Conservation (phyloP, 2,797 vertebrate genomes). For the Oreonectes daqikongensis region DNA sequence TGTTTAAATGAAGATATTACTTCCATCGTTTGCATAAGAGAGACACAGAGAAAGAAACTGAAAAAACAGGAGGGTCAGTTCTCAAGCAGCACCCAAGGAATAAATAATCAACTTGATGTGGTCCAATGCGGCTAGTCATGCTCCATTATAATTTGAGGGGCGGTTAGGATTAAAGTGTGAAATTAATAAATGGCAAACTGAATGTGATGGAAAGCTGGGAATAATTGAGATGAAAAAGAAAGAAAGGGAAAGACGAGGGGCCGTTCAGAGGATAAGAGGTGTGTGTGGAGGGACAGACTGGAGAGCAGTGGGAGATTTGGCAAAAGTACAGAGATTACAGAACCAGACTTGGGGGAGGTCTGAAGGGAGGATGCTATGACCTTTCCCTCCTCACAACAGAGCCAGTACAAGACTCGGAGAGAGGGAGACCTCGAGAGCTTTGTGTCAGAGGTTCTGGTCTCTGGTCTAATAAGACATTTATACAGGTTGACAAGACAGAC, state of each 20-base stretch:
- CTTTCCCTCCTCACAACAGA: slow-evolving; percentile 65
- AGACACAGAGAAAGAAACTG: slow-evolving; percentile 2
- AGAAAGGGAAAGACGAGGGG: neutral
- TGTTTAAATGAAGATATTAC: neutral
- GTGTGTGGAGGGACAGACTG: slow-evolving; percentile 52
- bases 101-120: slow-evolving; percentile 55
- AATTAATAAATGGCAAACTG: slow-evolving; percentile 54
- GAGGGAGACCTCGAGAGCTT: slow-evolving; percentile 46
- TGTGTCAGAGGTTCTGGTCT: slow-evolving; percentile 31
- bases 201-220: slow-evolving; percentile 41
- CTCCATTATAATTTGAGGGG: slow-evolving; percentile 62
- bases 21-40: neutral
- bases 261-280: neutral
- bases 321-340: slow-evolving; percentile 64
- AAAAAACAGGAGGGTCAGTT: neutral
- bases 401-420: slow-evolving; percentile 58
- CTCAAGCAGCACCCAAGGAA: slow-evolving; percentile 39
- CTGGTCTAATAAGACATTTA: slow-evolving; percentile 4
- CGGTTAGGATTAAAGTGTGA: slow-evolving; percentile 54
- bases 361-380: slow-evolving; percentile 64
- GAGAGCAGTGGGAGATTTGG: slow-evolving; percentile 67
- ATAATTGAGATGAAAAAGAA: slow-evolving; percentile 38
- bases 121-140: slow-evolving; percentile 61
- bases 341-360: slow-evolving; percentile 54
- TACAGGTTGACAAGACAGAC: neutral